Percentiles rank a stretch among this genome's conserved stretches.
Evolutionary conservation across 2,797 vertebrate species (phyloP).

Genomic region (Cynodonichthys magdalenae): DNA sequence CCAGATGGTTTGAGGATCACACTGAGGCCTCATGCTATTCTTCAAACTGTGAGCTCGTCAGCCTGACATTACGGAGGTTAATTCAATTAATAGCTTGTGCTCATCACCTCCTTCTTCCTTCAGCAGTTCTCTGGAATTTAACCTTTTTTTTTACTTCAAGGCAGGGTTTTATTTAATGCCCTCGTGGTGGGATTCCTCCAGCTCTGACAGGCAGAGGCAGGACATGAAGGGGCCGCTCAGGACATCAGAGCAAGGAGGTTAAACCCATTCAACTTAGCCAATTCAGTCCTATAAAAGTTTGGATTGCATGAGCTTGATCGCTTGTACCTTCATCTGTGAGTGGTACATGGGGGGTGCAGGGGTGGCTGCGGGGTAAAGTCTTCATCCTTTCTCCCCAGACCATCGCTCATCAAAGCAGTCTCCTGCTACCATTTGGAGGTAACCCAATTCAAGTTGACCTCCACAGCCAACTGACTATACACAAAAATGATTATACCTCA

Average conservation of each 20-base stretch:
- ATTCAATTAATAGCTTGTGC: slow-evolving; percentile 3
- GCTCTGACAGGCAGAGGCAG: slow-evolving; percentile 41
- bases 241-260: slow-evolving; percentile 35
- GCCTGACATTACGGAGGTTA: slow-evolving; percentile 3
- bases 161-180: slow-evolving; percentile 49
- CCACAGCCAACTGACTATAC: no score
- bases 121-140: slow-evolving; percentile 50
- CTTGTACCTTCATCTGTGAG: slow-evolving; percentile 11
- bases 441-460: no score
- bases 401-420: background rate
- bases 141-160: slow-evolving; percentile 25
- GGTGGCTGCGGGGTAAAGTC: slow-evolving; percentile 20
- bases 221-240: slow-evolving; percentile 39
- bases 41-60: slow-evolving; percentile 1
- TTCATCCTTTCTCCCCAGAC: slow-evolving; percentile 11
- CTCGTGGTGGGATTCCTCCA: slow-evolving; percentile 42
- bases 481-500: no score
- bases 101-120: slow-evolving; percentile 41
- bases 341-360: background rate
- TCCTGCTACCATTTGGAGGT: slow-evolving; percentile 13
- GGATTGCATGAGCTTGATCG: slow-evolving; percentile 16
- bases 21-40: background rate
- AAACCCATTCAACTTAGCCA: slow-evolving; percentile 46
- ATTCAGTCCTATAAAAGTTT: slow-evolving; percentile 37
- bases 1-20: slow-evolving; percentile 34